Percentiles rank a stretch among this genome's conserved stretches.
These are phyloP conservation scores for Hydraecia micacea DNA, from an alignment of 2,888 invertebrate species.

Conservation along the genomic window DNA sequence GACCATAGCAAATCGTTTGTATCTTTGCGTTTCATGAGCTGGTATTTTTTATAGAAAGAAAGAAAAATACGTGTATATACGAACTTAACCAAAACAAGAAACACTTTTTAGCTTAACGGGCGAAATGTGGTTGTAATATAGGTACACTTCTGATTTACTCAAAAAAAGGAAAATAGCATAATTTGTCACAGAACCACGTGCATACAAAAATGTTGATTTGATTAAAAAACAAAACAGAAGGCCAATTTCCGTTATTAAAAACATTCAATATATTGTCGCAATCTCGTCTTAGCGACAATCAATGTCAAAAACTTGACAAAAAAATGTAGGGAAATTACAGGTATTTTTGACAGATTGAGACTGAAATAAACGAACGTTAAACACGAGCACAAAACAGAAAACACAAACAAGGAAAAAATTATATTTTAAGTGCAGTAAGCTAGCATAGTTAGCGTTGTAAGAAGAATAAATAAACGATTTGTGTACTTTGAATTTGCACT, in stretches of 20 bases:
- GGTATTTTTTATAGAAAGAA: conserved; percentile 12
- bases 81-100: neutral
- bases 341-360: neutral
- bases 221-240: too few species aligned
- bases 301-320: neutral
- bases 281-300: neutral
- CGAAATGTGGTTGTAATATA: too few species aligned
- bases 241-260: too few species aligned
- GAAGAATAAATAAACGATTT: neutral
- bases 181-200: too few species aligned
- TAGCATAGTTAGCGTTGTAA: neutral
- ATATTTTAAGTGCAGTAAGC: neutral
- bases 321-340: neutral
- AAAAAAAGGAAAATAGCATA: too few species aligned
- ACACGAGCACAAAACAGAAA: neutral
- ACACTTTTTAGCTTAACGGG: too few species aligned
- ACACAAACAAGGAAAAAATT: neutral
- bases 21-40: conserved; percentile 19
- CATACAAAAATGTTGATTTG: too few species aligned
- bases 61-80: neutral
- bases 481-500: neutral
- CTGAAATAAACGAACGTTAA: too few species aligned
- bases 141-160: too few species aligned
- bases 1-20: conserved; percentile 10
- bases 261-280: too few species aligned